Evolutionary conservation across 2,888 invertebrate genomes (phyloP).

Genomic region (Andrena minutula): DNA sequence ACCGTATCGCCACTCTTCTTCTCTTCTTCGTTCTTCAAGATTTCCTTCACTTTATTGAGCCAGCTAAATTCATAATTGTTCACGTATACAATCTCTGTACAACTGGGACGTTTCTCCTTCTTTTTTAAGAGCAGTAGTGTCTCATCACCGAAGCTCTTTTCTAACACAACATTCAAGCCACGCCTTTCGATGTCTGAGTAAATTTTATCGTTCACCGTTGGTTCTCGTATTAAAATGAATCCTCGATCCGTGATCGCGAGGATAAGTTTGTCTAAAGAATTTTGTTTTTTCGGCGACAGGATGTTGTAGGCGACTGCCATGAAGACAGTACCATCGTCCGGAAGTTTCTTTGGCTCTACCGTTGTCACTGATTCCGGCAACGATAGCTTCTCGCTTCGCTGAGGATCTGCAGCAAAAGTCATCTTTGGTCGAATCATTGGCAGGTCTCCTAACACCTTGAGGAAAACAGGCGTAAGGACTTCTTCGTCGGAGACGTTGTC

Average conservation of each 20-base stretch:
- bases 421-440: slow-evolving; percentile 90
- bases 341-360: slow-evolving; percentile 87
- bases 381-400: slow-evolving; percentile 84
- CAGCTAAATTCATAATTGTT: slow-evolving; percentile 81
- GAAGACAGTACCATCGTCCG: slow-evolving; percentile 86
- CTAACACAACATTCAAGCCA: slow-evolving; percentile 73
- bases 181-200: slow-evolving; percentile 12
- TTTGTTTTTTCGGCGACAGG: slow-evolving; percentile 77
- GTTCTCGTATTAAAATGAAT: slow-evolving; percentile 77
- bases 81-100: slow-evolving; percentile 69
- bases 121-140: slow-evolving; percentile 73
- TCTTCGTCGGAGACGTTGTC: slow-evolving; percentile 77
- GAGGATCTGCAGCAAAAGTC: slow-evolving; percentile 84
- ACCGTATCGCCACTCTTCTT: slow-evolving; percentile 84
- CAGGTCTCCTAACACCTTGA: slow-evolving; percentile 88
- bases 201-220: slow-evolving; percentile 23
- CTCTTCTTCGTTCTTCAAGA: slow-evolving; percentile 80
- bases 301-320: slow-evolving; percentile 86
- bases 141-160: slow-evolving; percentile 71
- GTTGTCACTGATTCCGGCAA: slow-evolving; percentile 86
- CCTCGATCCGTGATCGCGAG: slow-evolving; percentile 70
- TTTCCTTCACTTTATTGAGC: slow-evolving; percentile 80
- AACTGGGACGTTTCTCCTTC: slow-evolving; percentile 72
- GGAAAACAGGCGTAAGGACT: slow-evolving; percentile 86
- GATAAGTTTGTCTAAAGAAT: slow-evolving; percentile 50